Conservation (phyloP, 2,113 vertebrate genomes). For the Zosterops pallidus region DNA sequence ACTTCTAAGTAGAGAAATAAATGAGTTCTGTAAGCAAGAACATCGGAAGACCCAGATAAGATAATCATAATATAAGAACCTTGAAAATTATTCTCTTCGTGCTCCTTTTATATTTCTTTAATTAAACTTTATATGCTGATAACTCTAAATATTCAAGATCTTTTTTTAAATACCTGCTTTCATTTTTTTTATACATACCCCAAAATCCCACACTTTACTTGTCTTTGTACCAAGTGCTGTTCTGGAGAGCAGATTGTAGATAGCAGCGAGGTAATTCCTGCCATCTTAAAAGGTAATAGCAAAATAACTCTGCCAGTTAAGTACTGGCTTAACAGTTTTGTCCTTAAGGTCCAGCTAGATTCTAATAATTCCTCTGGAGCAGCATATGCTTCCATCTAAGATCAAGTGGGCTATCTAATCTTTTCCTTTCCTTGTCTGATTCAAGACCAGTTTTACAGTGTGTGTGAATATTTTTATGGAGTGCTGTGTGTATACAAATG, state of each 20-base stretch:
- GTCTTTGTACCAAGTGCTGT: not conserved
- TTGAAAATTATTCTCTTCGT: not conserved
- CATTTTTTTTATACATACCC: not conserved
- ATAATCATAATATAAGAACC: not conserved
- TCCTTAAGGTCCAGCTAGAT: not conserved
- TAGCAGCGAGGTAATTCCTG: not conserved
- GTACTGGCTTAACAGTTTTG: not conserved
- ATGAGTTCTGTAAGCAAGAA: constrained; percentile 1
- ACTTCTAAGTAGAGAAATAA: constrained; percentile 9
- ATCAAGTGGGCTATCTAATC: not conserved
- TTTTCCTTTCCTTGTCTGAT: not conserved
- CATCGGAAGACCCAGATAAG: not conserved
- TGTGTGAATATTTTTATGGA: not conserved
- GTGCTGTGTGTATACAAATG: not conserved
- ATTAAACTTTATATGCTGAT: not conserved
- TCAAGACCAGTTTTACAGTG: not conserved
- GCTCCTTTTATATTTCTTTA: not conserved
- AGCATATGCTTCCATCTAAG: not conserved
- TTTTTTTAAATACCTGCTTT: not conserved
- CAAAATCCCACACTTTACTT: not conserved
- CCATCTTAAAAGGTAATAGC: not conserved
- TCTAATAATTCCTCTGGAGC: not conserved
- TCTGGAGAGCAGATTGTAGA: not conserved
- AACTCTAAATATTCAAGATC: not conserved
- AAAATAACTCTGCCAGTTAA: not conserved